Base-by-base conservation (phyloP, 2,113 vertebrate species). In the Triplophysa tibetana region DNA sequence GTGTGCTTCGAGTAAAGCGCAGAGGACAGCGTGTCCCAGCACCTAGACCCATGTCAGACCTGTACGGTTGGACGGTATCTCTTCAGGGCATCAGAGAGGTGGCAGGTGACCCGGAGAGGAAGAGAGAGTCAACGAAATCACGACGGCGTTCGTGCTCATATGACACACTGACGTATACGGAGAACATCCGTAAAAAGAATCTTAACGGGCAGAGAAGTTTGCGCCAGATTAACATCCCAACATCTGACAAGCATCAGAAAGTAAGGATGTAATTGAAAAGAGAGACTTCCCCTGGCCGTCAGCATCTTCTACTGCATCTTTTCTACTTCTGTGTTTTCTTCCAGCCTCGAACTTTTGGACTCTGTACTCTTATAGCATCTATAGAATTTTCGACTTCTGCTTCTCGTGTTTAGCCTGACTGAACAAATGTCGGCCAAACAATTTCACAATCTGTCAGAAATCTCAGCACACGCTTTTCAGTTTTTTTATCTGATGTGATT, bases 91-190 rank as follows among this genome's bases (percentile, higher is more conserved):
- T 86, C 67, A 82, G 56, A 83, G 85, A 85, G 85, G 86, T 61
- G 75, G 23, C 43, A 2, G 7, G 26, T 5, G 56, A 70, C 62
- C 62, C 67, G 17, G 81, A 56, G 79, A 85, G 70, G 82, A 75
- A 78, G 75, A 87, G 79, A 78, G 84, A 84, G 63, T 70, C 76
- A 13, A 50, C 38, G 0, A 48, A 69, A 17, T 29, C 60, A 24
- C 54, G 29, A 52, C 83, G 86, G 24, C 87, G 84, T 75, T 84
- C 90, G 86, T 94, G 93, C 87, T 89, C 92, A 43, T 93, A 94
- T 83, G 94, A 95, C 77, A 76, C 92, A 29, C 93, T 93, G 91
- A 87, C 93, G 13, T 82, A 79, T 84, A 89, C 92, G 50, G 81
- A 78, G 80, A 92, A 88, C 85, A 89, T 61, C 19, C 89, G 86